Evolutionary conservation across 2,888 invertebrate genomes (phyloP).

Genomic region (Azorinus chamasolen): DNA sequence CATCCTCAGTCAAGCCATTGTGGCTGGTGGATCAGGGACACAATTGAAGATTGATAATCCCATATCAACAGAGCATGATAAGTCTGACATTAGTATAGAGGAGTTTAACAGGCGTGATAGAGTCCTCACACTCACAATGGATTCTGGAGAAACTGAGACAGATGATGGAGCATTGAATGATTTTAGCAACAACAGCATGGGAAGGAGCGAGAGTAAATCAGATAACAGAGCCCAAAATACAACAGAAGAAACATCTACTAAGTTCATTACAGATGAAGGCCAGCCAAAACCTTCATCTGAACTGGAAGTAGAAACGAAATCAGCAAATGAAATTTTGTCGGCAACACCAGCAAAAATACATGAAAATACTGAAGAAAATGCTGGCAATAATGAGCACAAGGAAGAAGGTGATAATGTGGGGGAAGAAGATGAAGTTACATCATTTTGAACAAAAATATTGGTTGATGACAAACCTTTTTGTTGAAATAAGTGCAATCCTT

Average conservation of each 20-base stretch:
- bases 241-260: neutral
- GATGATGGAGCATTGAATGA: conserved; percentile 15
- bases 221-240: neutral
- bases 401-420: neutral
- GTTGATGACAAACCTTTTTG: no score
- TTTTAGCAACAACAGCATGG: neutral
- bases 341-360: no score
- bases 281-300: neutral
- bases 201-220: neutral
- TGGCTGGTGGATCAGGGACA: neutral
- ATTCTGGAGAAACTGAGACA: conserved; percentile 17
- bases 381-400: neutral
- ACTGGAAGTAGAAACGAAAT: neutral
- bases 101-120: neutral
- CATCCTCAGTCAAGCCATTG: neutral
- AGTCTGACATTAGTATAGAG: neutral
- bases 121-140: neutral
- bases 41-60: neutral
- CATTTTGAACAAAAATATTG: neutral
- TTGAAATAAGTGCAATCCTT: no score
- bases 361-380: neutral
- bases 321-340: neutral
- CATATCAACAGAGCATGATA: no score
- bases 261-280: neutral
- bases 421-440: neutral